A percentile compares a stretch with the other conserved stretches of the same genome.
Evolutionary conservation across 2,113 vertebrate species (phyloP).

Genomic region (Bos taurus): DNA sequence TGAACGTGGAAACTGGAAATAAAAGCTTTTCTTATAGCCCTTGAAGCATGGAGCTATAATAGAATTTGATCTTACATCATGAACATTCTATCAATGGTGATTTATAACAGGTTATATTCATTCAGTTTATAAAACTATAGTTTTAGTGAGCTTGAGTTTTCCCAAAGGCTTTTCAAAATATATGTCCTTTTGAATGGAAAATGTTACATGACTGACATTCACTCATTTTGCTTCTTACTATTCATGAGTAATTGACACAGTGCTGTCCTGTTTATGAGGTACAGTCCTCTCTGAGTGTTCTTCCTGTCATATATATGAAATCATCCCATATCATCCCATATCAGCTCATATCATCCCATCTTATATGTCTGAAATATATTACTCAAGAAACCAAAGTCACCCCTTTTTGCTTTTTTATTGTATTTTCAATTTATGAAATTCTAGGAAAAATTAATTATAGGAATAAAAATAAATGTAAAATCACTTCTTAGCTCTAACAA

Average conservation of each 20-base stretch:
- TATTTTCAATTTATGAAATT: slow-evolving; percentile 1
- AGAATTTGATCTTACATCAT: neutral
- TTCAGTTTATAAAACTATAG: neutral
- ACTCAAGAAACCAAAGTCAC: neutral
- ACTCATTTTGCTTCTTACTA: neutral
- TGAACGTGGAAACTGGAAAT: neutral
- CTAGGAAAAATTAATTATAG: neutral
- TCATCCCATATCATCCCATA: neutral
- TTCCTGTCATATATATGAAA: neutral
- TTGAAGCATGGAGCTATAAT: neutral
- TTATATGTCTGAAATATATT: neutral
- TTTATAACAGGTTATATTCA: neutral
- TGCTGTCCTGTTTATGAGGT: neutral
- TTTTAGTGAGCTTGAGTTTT: slow-evolving; percentile 18
- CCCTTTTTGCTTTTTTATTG: neutral
- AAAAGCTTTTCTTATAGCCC: slow-evolving; percentile 35
- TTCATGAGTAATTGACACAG: neutral
- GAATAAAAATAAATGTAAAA: neutral
- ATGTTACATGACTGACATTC: neutral
- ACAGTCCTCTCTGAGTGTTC: neutral
- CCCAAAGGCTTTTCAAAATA: slow-evolving; percentile 10
- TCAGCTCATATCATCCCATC: neutral
- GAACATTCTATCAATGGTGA: neutral
- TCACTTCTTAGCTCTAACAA: neutral
- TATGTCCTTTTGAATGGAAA: neutral